Base-by-base conservation (phyloP, 64 coral and sea anemone genomes). In the Porites lutea region DNA sequence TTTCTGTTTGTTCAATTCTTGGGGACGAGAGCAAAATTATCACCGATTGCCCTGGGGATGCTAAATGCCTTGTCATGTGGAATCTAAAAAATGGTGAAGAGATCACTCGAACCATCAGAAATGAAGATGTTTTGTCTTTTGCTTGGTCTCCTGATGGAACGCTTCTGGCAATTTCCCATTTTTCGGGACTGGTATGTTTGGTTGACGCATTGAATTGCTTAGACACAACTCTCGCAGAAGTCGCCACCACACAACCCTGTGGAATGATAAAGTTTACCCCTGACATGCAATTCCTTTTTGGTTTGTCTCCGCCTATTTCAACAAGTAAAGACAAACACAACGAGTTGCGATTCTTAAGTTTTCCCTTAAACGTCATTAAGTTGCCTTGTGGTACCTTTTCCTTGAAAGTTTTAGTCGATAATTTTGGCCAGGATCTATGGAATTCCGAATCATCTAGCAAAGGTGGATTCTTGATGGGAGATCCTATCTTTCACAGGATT, bases 1-100 rank as follows among this genome's bases (percentile, higher is more conserved):
- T 82, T 59, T 63, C 13, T 0, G 79, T 82, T 82, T 82, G 79
- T 63, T 63, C 55, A 16, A 18, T 82, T 82, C 65, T 44, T 82
- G 58, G 2, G 6, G 79, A 82, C 27, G 48, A 63, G 59, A 37
- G 27, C 27, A 37, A 37, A 37, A 82, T 82, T 58, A 6, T 82
- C 63, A 82, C 79, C 19, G 79, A 82, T n/a, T 82, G 22, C 13
- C 57, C 54, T 57, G 54, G 54, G 3, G 54, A 12, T 57, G 54
- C 7, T 57, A 57, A 57, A 12, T 57, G 54, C 54, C 22, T 8
- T 4, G 19, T 9, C 58, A 64, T 64, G 79, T 82, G 79, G 79
- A 82, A 58, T 82, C 27, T 82, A 20, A 46, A 14, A 47, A 16
- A 62, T 82, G 79, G 79, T 0, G 45, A 21, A 82, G 59, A 82